Evolutionary conservation across 2,888 invertebrate species (phyloP).

Genomic region (Brenthis hecate): DNA sequence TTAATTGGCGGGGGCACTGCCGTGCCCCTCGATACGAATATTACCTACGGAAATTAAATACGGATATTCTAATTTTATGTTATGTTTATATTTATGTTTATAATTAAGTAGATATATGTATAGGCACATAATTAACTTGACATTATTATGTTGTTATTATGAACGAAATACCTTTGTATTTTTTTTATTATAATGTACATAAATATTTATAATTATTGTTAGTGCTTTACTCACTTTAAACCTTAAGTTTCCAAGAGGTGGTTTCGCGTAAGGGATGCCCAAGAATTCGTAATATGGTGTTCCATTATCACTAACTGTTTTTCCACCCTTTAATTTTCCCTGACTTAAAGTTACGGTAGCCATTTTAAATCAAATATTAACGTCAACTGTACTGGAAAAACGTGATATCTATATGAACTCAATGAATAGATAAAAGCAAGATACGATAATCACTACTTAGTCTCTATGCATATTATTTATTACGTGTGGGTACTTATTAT

Average conservation of each 20-base stretch:
- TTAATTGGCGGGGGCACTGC: no score
- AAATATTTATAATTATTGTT: neutral
- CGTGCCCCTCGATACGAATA: no score
- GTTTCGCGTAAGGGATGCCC: slow-evolving; percentile 79
- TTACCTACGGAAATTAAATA: no score
- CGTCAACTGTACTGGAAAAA: neutral
- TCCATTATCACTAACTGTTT: slow-evolving; percentile 58
- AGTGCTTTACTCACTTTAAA: slow-evolving; percentile 52
- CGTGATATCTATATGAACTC: neutral
- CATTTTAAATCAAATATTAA: slow-evolving; percentile 40
- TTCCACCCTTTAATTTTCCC: slow-evolving; percentile 63
- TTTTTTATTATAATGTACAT: neutral
- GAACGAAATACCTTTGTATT: neutral
- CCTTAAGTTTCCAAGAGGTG: slow-evolving; percentile 69
- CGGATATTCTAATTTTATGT: no score
- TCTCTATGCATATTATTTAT: no score
- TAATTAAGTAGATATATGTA: no score
- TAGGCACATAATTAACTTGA: no score
- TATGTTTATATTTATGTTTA: no score
- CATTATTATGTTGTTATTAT: no score
- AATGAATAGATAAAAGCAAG: slow-evolving; percentile 1
- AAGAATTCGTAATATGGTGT: slow-evolving; percentile 68
- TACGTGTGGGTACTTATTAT: no score
- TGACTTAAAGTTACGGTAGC: slow-evolving; percentile 54
- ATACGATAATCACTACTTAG: neutral